These are phyloP conservation scores for Argyra leucocephala DNA, from an alignment of 2,888 invertebrate genomes.

Conservation along the genomic window DNA sequence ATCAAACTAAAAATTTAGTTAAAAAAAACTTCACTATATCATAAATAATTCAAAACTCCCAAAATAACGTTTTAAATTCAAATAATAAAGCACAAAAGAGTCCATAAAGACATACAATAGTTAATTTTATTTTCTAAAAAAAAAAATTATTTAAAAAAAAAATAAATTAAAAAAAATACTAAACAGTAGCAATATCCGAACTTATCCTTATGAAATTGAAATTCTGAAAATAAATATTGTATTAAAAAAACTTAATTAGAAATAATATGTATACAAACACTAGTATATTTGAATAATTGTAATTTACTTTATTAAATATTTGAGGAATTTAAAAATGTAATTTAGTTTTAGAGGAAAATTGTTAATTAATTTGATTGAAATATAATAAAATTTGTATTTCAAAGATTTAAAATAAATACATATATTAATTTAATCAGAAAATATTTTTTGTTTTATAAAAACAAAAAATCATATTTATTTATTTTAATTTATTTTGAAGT, in stretches of 20 bases:
- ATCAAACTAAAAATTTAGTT: not conserved
- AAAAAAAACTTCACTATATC: not conserved
- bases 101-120: too few species aligned
- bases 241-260: too few species aligned
- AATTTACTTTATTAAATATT: too few species aligned
- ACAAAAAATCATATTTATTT: too few species aligned
- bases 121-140: not conserved
- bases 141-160: not conserved
- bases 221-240: not conserved
- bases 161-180: not conserved
- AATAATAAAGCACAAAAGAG: not conserved
- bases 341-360: too few species aligned
- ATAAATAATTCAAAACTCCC: not conserved
- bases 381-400: too few species aligned
- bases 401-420: too few species aligned
- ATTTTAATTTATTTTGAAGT: too few species aligned
- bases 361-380: too few species aligned
- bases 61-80: not conserved
- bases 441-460: too few species aligned
- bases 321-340: not conserved
- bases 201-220: not conserved
- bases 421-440: too few species aligned
- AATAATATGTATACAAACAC: not conserved
- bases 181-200: not conserved
- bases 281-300: too few species aligned